Base-by-base conservation (phyloP, 2,888 invertebrate genomes). In the Tenthredo mesomela region DNA sequence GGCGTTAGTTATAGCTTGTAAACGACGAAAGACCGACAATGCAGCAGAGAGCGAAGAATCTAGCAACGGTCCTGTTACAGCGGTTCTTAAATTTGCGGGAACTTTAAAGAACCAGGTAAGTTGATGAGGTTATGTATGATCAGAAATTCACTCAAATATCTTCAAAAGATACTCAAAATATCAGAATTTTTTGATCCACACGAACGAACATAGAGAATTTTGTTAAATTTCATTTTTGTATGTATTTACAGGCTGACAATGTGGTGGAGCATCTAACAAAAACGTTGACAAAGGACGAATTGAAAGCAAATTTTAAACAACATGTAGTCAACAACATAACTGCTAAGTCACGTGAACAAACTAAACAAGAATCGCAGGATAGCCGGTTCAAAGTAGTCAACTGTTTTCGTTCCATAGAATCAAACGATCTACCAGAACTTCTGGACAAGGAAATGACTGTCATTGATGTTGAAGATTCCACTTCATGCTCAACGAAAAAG, bases 61-160 rank as follows among this genome's bases (percentile, higher is more conserved):
- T 85, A 93, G 94, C 87, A 93, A 95, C 5, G 80, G 25, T 50
- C 87, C 91, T 4, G 29, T 90, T 9, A 95, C 96, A 0, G 95
- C 96, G 1, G 93, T 97, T 58, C 94, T 97, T 15, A 96, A 96
- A 89, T 96, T 97, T 89, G 95, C 96, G 70, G 96, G 96, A 85
- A 97, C 97, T 33, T 94, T 96, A n/a, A 94, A 95, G 85, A 95
- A 95, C 90, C 95, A 95, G 94, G 97, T 96, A 94, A 90, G 86
- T 85, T 71, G n/a, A 33, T 1, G 37, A 33, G 54, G 33, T 78
- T 43, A 85, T 85, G 50, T 85, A 54, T 4, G n/a, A 18, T 37
- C 1, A 1, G 7, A 37, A 37, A 37, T 37, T 33, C 0, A 33
- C 33, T 4, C 0, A 33, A 33, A 33, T 2, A 33, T 33, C 12